A percentile compares a stretch with the other conserved stretches of the same genome.
These are phyloP conservation scores for Tetropium fuscum DNA, from an alignment of 2,888 invertebrate genomes.

Conservation along the genomic window DNA sequence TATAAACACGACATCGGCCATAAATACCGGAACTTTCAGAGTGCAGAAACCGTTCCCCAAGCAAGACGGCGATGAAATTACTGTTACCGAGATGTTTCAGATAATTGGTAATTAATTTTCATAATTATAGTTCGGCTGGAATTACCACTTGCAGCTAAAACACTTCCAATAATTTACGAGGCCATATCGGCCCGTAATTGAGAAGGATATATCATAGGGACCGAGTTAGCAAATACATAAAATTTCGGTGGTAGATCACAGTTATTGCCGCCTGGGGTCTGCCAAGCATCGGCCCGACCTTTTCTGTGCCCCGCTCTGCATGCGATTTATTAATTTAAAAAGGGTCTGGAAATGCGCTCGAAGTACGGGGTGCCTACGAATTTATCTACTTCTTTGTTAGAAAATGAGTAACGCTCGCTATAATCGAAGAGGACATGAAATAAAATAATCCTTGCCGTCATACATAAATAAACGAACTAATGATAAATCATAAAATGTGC, in stretches of 20 bases:
- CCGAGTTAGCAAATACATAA: conserved; percentile 57
- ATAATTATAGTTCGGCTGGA: conserved; percentile 37
- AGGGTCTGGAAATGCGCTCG: conserved; percentile 34
- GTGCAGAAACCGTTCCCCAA: background rate
- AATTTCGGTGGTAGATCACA: conserved; percentile 60
- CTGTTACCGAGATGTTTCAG: conserved; percentile 31
- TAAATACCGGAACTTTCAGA: no score
- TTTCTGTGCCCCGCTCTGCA: conserved; percentile 38
- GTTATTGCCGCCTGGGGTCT: conserved; percentile 58
- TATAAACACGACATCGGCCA: no score
- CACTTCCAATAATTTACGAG: conserved; percentile 44
- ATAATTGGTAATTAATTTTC: conserved; percentile 42
- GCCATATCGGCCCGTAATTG: conserved; percentile 50
- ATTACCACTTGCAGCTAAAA: conserved; percentile 45
- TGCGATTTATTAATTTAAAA: conserved; percentile 50
- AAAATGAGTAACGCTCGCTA: no score
- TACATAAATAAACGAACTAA: no score
- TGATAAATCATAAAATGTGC: no score
- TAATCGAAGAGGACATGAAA: no score
- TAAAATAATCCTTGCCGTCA: no score
- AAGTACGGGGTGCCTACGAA: conserved; percentile 25
- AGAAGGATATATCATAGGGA: conserved; percentile 51
- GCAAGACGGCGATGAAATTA: conserved; percentile 1
- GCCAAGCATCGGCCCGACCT: conserved; percentile 41
- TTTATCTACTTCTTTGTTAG: no score